These are phyloP conservation scores for Sander lucioperca DNA, from an alignment of 2,113 vertebrate species.

Conservation along the genomic window DNA sequence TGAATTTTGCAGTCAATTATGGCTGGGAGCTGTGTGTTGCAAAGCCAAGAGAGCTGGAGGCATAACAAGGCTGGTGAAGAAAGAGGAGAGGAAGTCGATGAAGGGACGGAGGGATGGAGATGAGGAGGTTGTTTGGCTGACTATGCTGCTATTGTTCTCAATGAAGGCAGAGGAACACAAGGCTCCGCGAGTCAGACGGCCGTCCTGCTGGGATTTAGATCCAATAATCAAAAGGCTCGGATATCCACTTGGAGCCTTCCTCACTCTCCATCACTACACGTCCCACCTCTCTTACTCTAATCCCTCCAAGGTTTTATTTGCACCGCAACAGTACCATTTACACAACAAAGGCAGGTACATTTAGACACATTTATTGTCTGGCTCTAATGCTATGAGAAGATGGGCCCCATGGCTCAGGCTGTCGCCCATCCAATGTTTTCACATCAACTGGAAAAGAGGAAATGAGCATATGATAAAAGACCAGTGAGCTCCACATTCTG, in stretches of 20 bases:
- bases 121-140: conserved; percentile 62
- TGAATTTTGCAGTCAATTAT: conserved; percentile 74
- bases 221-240: conserved; percentile 62
- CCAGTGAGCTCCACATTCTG: conserved; percentile 32
- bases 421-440: conserved; percentile 33
- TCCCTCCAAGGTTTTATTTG: conserved; percentile 34
- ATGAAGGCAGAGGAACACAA: conserved; percentile 43
- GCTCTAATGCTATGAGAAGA: conserved; percentile 23
- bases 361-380: not conserved
- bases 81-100: conserved; percentile 49
- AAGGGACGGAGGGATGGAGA: conserved; percentile 54
- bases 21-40: conserved; percentile 42
- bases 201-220: conserved; percentile 63
- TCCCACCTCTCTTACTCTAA: conserved; percentile 33
- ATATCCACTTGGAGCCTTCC: conserved; percentile 60
- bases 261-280: conserved; percentile 37
- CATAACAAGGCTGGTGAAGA: conserved; percentile 34
- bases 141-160: conserved; percentile 66
- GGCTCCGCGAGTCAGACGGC: conserved; percentile 35
- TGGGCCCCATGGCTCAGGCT: not conserved
- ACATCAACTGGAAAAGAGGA: conserved; percentile 46
- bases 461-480: conserved; percentile 52
- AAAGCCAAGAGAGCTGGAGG: conserved; percentile 48
- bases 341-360: conserved; percentile 5
- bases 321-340: not conserved